Evolutionary conservation across 2,797 vertebrate genomes (phyloP), one percentile per base, ranked within the genome.

Genomic region (Danio jaintianensis): DNA sequence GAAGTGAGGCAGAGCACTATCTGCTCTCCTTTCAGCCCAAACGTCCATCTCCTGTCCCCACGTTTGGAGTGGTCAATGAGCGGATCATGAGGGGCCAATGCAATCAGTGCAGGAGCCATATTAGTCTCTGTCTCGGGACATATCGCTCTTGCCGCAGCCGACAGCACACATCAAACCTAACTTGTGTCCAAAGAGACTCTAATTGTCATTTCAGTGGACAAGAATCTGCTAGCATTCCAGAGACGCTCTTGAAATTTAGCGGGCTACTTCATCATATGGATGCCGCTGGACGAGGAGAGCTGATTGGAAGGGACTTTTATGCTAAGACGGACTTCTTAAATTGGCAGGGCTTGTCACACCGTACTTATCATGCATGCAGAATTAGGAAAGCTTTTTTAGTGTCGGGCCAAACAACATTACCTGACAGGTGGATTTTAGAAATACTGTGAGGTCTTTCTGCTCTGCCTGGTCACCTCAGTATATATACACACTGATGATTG

Each of bases 121-220:
- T 94, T 94, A 93, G 92, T 93, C 90, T 91, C 91, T 92, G 93
- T 94, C 93, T 91, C 40, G 77, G 90, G 87, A 84, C 88, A 93
- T 93, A 91, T 87, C 86, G 86, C 81, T 93, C 90, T 87, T 77
- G 84, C 18, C 68, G 64, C 85, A 92, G 91, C 90, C 94, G 93
- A 95, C 94, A 93, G 91, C 86, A 79, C 88, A 90, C 92, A 92
- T 94, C 91, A 92, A 90, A 89, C 89, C 91, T 93, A 94, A 94
- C 92, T 92, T 89, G 90, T 88, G 91, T 92, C 90, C 92, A 93
- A 94, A 94, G 91, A 94, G 93, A 95, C 94, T 95, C 92, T 94
- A 94, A 94, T 95, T 94, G 92, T 93, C 93, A 94, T 95, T 92
- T 94, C 91, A 89, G 88, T 91, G 92, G 94, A 94, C 92, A 93